Evolutionary conservation across 2,888 invertebrate genomes (phyloP), one percentile per base, ranked within the genome.

Genomic region (Timandra comae): DNA sequence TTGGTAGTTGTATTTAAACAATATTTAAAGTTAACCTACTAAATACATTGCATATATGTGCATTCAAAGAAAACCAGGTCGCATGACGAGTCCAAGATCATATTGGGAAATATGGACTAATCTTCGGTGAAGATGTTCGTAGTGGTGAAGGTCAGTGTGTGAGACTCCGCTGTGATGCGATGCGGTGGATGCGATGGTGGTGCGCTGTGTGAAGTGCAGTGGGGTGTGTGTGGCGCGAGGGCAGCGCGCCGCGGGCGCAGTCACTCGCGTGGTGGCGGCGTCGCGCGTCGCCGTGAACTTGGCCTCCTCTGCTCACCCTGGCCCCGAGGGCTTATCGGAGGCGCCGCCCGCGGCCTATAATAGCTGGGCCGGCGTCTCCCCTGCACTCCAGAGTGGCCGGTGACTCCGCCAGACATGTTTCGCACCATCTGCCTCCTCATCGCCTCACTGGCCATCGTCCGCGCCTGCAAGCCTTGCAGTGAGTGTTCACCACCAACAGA

Each of bases 261-360:
- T 65, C 75, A 70, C 58, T 72, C 74, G 72, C 63, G 64, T 70
- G 61, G 71, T 70, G 65, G 72, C 52, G 71, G 77, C 72, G 78
- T 77, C 62, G 74, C 80, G 77, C 72, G 78, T 78, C 62, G 73
- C 80, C 82, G 77, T 82, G 82, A 85, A 80, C 81, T 81, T 82
- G 82, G 78, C 80, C 78, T 70, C 70, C 57, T 71, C 72, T 68
- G 62, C 59, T 60, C 74, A 75, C 77, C 77, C 74, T 80, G 80
- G 80, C 80, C 81, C 74, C 71, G 74, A 73, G 69, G 63, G 69
- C 69, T 77, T 78, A 77, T 77, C 78, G 64, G 78, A 73, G 75
- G 72, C 81, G 79, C 78, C 78, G 81, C 76, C 74, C 73, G 70
- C 81, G 75, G 78, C 79, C 79, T 85, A 85, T 85, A 85, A 84